phyloP scores from a whole-genome alignment of 2,888 invertebrate genomes.

The Lomographa bimaculata region DNA sequence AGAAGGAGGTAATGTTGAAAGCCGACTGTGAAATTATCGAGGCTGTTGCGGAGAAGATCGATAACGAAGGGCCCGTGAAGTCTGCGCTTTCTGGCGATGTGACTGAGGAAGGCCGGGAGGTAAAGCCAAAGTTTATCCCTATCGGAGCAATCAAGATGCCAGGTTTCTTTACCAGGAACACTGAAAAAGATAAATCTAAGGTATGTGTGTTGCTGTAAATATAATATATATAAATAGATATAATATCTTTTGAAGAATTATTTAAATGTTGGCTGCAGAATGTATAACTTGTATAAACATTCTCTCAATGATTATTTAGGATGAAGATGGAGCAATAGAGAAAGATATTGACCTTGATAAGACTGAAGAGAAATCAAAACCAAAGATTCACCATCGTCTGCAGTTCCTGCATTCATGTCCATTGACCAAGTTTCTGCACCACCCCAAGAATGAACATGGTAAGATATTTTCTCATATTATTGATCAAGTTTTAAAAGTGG shows the following conservation, averaged over 20 bases:
- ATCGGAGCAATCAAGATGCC: conserved; percentile 95
- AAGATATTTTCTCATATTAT: conserved; percentile 28
- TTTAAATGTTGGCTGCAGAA: no score
- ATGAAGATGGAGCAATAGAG: conserved; percentile 66
- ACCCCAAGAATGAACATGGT: conserved; percentile 62
- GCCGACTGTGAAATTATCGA: conserved; percentile 80
- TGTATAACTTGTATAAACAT: no score
- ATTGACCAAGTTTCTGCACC: conserved; percentile 68
- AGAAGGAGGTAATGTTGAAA: conserved; percentile 85
- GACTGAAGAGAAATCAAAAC: conserved; percentile 60
- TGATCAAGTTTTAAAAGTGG: no score
- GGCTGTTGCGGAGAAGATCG: conserved; percentile 71
- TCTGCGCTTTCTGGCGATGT: conserved; percentile 81
- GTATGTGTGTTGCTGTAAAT: conserved; percentile 62
- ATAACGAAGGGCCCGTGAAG: conserved; percentile 74
- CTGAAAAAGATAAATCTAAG: conserved; percentile 89
- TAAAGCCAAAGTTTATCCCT: conserved; percentile 92
- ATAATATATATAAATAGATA: not conserved
- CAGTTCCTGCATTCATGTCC: conserved; percentile 68
- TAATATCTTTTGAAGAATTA: not conserved
- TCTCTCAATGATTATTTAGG: conserved; percentile 41
- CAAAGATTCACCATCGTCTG: conserved; percentile 59
- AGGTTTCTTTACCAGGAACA: conserved; percentile 91
- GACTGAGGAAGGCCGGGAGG: conserved; percentile 88
- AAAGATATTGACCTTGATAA: conserved; percentile 68